Evolutionary conservation across 2,113 vertebrate species (phyloP), one percentile per base, ranked within the genome.

Genomic region (Ictalurus furcatus): DNA sequence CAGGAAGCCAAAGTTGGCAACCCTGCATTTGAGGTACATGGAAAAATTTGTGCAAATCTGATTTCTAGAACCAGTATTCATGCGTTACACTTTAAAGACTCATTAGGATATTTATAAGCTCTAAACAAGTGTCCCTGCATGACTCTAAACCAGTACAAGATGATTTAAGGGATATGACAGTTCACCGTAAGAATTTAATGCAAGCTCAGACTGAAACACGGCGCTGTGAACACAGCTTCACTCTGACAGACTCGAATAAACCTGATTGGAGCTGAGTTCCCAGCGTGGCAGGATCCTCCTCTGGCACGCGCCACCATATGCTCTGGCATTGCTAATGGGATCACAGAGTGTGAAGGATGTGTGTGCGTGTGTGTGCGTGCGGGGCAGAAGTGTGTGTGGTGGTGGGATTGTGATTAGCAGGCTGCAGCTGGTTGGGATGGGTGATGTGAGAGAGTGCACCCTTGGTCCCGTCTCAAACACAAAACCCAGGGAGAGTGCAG

Each of bases 351-450:
- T 84, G 87, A 79, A 67, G 87, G 30, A 88, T 86, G 88, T 85
- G 83, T 88, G 23, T 84, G 90, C 79, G 69, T 48, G 82, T 56
- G 58, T 78, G 85, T 69, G 86, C 76, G 81, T 83, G 83, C 86
- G 88, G 56, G 74, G 81, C 85, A 82, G 88, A 80, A 63, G 61
- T 37, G 48, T 59, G 59, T 74, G 48, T 85, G 90, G 87, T 91
- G 87, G 84, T 86, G 89, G 85, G 67, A 85, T 83, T 87, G 88
- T 91, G 85, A 85, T 90, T 82, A 86, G 69, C 90, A 90, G 88
- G 83, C 88, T 90, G 80, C 84, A 88, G 90, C 90, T 91, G 90
- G 90, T 90, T 90, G 87, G 85, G 65, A 81, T 87, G 87, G 84
- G 84, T 88, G 85, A 79, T 34, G 74, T 65, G 83, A 84, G 88